phyloP scores from a whole-genome alignment of 2,797 vertebrate species.

The Pipistrellus pygmaeus region DNA sequence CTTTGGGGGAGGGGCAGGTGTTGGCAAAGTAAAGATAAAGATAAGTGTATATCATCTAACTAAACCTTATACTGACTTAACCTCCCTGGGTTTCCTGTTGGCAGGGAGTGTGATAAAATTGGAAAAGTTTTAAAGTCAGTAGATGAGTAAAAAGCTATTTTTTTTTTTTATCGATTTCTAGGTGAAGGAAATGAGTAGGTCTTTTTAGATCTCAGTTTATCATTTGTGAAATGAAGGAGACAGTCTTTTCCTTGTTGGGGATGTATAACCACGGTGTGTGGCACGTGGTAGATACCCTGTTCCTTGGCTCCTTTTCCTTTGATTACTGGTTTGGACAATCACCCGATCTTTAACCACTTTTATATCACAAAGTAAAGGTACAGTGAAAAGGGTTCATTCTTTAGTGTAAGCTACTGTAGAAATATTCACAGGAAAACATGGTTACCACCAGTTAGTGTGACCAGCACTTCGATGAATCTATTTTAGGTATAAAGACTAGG shows the following conservation, averaged over 20 bases:
- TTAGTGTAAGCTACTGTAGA: neutral
- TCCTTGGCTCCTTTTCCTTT: neutral
- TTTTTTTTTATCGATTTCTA: neutral
- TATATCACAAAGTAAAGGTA: neutral
- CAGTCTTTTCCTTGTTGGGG: neutral
- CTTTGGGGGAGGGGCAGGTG: neutral
- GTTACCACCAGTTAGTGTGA: neutral
- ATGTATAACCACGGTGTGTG: neutral
- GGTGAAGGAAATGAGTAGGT: neutral
- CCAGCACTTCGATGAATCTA: neutral
- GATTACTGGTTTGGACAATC: neutral
- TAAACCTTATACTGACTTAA: neutral
- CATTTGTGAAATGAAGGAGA: neutral
- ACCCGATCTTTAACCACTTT: neutral
- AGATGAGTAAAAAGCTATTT: neutral
- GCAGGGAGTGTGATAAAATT: neutral
- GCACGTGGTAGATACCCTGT: neutral
- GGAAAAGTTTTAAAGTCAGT: neutral
- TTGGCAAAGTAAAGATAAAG: neutral
- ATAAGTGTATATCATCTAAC: neutral
- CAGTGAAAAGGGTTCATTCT: neutral
- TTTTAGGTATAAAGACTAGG: constrained; percentile 9
- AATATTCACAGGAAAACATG: neutral
- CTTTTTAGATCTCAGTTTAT: neutral
- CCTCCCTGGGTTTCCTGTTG: neutral